Percentiles rank a stretch among this genome's conserved stretches.
phyloP scores from a whole-genome alignment of 2,797 vertebrate species.

The Pangasius mekongensis region DNA sequence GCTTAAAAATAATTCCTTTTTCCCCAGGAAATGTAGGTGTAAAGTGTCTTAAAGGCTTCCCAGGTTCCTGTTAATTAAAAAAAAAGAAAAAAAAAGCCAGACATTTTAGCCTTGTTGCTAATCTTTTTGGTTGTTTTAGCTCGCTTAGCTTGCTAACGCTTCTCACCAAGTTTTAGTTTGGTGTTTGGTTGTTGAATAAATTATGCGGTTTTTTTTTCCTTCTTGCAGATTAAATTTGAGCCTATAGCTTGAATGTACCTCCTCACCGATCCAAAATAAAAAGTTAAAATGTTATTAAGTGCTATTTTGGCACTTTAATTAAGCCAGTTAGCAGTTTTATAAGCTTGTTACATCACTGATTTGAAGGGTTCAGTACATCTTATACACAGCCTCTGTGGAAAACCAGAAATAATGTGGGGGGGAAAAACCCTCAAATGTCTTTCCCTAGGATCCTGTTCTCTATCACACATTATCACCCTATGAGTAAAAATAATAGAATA shows the following conservation, averaged over 20 bases:
- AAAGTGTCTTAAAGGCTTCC: not conserved
- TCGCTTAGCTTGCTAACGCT: not conserved
- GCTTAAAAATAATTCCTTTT: rapidly evolving
- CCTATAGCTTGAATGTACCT: not conserved
- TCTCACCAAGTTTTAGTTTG: not conserved
- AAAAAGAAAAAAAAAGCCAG: no score
- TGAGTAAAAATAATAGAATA: not conserved
- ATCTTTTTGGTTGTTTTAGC: not conserved
- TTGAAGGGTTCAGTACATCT: not conserved
- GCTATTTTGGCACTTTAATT: not conserved
- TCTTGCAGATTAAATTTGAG: not conserved
- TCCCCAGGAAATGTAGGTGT: not conserved
- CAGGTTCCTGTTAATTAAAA: not conserved
- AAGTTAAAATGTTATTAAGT: not conserved
- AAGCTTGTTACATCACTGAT: not conserved
- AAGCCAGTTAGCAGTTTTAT: not conserved
- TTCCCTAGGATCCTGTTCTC: not conserved
- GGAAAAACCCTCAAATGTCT: not conserved
- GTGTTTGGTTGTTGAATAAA: not conserved
- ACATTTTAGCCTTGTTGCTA: not conserved
- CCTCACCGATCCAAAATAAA: not conserved
- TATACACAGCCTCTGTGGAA: not conserved
- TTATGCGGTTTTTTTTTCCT: not conserved
- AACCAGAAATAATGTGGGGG: not conserved
- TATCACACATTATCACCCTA: not conserved